Percentiles rank a stretch among this genome's conserved stretches.
phyloP scores from a whole-genome alignment of 2,888 invertebrate species.

The Phyto melanocephala region DNA sequence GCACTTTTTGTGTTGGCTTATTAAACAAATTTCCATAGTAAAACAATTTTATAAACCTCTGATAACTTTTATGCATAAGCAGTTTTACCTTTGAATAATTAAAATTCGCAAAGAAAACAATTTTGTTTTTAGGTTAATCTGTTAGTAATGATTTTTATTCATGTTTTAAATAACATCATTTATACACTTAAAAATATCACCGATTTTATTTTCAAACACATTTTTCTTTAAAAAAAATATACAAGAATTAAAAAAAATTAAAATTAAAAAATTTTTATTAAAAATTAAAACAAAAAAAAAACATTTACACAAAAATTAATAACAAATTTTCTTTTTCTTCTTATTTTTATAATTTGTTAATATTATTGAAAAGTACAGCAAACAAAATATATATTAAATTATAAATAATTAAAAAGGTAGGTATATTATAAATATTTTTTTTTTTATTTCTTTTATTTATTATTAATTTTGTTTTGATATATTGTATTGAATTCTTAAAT shows the following conservation, averaged over 20 bases:
- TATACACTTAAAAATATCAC: constrained; percentile 71
- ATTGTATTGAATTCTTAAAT: constrained; percentile 38
- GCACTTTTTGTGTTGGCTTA: no score
- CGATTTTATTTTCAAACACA: constrained; percentile 63
- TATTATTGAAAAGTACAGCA: constrained; percentile 4
- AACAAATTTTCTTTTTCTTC: background rate
- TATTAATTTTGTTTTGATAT: constrained; percentile 36
- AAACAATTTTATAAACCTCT: no score
- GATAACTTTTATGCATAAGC: no score
- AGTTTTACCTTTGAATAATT: no score
- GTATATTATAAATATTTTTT: background rate
- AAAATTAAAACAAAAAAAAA: background rate
- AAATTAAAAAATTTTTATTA: background rate
- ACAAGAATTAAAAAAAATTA: background rate
- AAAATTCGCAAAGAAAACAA: no score
- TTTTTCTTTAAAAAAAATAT: constrained; percentile 18
- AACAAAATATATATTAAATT: constrained; percentile 22
- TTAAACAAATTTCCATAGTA: no score
- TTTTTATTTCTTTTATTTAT: constrained; percentile 30
- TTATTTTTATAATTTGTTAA: constrained; percentile 1
- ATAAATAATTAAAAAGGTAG: constrained; percentile 3
- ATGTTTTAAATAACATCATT: constrained; percentile 65
- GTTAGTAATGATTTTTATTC: constrained; percentile 59
- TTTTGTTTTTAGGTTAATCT: no score
- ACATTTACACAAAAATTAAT: background rate